Evolutionary conservation across 2,888 invertebrate species (phyloP), one percentile per base, ranked within the genome.

Genomic region (Phorcus lineatus): DNA sequence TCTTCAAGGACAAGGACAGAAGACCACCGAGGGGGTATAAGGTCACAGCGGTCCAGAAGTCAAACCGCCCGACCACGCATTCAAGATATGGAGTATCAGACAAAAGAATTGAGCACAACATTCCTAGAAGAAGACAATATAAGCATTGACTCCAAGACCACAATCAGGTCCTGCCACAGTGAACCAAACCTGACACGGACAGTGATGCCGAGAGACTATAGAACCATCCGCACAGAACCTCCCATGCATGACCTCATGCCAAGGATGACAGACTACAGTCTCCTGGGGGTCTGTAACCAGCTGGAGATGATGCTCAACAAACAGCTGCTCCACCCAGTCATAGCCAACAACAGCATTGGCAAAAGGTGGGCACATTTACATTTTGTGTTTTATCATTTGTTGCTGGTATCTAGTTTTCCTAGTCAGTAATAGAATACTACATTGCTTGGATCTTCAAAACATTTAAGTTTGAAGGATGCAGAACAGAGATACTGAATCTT

Each of bases 201-300:
- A 17, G 55, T 47, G 22, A 75, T 40, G 24, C 28, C 55, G 13
- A 22, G 17, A 0, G 55, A 54, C 66, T 53, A 36, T 19, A 31
- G 54, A 62, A 55, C 31, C 9, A 77, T 0, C 80, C 62, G 36
- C 74, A 79, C 54, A 19, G 36, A 53, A 3, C 57, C 40, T 22
- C 57, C 19, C n/a, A 24, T 75, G 24, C 19, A n/a, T 19, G 28
- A 53, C 47, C n/a, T 54, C 1, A 24, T 54, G 70, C 74, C 40
- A 22, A 53, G 54, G 36, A 31, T 67, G 22, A 88, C 88, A 52
- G 92, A 92, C 80, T 90, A 88, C 79, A 87, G 87, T 28, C 84
- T 92, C n/a, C 85, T 91, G 47, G 90, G 90, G 0, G 87, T 92
- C 36, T 91, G 91, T 80, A 90, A 86, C 78, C 91, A 92, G 80